Evolutionary conservation across 2,888 invertebrate genomes (phyloP).

Genomic region (Sympetrum striolatum): DNA sequence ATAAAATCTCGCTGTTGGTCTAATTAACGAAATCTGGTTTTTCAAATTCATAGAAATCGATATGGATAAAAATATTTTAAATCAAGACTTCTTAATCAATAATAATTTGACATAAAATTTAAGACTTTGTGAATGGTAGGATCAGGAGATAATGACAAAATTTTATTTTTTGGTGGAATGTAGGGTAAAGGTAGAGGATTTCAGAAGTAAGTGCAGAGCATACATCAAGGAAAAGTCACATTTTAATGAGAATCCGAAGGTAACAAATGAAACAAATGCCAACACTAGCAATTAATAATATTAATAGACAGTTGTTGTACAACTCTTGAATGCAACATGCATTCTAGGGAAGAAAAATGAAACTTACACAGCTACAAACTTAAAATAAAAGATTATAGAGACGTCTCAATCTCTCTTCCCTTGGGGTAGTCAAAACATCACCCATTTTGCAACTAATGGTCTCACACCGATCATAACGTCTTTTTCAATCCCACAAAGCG

Average conservation of each 20-base stretch:
- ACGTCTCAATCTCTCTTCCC: slow-evolving; percentile 42
- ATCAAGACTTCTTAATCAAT: too few species aligned
- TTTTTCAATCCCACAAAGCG: slow-evolving; percentile 14
- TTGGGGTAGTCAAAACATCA: slow-evolving; percentile 43
- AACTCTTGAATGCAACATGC: slow-evolving; percentile 44
- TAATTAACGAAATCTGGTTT: too few species aligned
- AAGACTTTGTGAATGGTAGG: too few species aligned
- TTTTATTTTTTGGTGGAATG: neutral
- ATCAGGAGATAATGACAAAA: neutral
- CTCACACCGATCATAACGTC: slow-evolving; percentile 22
- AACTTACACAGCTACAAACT: slow-evolving; percentile 42
- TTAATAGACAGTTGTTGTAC: slow-evolving; percentile 43
- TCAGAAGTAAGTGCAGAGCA: neutral
- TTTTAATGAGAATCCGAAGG: slow-evolving; percentile 44
- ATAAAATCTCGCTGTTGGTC: too few species aligned
- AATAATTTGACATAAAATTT: too few species aligned
- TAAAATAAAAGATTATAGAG: slow-evolving; percentile 42
- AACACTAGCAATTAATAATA: slow-evolving; percentile 43
- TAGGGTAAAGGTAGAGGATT: neutral
- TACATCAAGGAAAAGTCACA: slow-evolving; percentile 36
- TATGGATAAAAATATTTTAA: too few species aligned
- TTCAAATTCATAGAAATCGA: too few species aligned
- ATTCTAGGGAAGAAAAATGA: slow-evolving; percentile 43
- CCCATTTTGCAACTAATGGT: slow-evolving; percentile 35
- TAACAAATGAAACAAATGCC: slow-evolving; percentile 44